Conservation (phyloP, 2,797 vertebrate genomes). For the Pygocentrus nattereri region DNA sequence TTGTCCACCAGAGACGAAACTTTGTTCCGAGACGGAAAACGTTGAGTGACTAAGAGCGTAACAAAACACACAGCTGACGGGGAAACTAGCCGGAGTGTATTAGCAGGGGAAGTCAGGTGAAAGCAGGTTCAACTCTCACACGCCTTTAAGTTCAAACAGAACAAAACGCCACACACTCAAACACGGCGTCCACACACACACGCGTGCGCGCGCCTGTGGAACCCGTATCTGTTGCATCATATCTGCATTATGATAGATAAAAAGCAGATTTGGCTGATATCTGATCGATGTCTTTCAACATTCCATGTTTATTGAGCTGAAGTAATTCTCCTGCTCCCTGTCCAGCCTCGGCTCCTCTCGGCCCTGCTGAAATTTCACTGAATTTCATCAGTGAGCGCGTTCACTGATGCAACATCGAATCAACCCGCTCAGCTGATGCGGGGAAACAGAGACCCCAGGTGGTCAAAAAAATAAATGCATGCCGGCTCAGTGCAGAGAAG, state of each 20-base stretch:
- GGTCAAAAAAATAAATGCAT: slow-evolving; percentile 24
- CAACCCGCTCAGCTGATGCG: slow-evolving; percentile 46
- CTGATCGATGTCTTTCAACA: slow-evolving; percentile 54
- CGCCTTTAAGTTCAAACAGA: slow-evolving; percentile 1
- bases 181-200: background rate
- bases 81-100: slow-evolving; percentile 7
- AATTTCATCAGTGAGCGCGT: slow-evolving; percentile 60
- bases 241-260: slow-evolving; percentile 26
- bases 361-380: slow-evolving; percentile 55
- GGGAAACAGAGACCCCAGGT: slow-evolving; percentile 44
- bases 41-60: slow-evolving; percentile 1
- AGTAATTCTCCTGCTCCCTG: slow-evolving; percentile 55
- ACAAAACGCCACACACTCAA: slow-evolving; percentile 10
- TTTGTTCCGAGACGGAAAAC: slow-evolving; percentile 1
- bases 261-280: slow-evolving; percentile 35
- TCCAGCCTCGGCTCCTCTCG: slow-evolving; percentile 54
- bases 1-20: background rate
- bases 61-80: background rate
- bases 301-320: slow-evolving; percentile 46
- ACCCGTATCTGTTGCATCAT: slow-evolving; percentile 1
- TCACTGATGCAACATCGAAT: slow-evolving; percentile 59
- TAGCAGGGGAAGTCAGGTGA: slow-evolving; percentile 29
- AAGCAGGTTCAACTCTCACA: background rate
- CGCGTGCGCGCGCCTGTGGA: background rate
- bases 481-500: background rate